Base-by-base conservation (phyloP, 2,888 invertebrate species). In the Beris chalybata region DNA sequence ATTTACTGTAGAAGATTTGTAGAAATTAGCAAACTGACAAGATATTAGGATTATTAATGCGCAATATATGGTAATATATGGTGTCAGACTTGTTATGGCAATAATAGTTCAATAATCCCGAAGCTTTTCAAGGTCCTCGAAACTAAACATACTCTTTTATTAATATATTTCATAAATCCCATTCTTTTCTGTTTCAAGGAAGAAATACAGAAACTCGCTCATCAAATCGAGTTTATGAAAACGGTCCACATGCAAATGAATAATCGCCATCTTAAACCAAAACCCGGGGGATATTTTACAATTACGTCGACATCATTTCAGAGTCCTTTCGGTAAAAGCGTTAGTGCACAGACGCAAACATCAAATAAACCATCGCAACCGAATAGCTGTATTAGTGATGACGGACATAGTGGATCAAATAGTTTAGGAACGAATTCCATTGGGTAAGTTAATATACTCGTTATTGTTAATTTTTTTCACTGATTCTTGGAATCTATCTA, bases 161-260 rank as follows among this genome's bases (percentile, higher is more conserved):
- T 22, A 22, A 22, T 22, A 22, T 22, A 22, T 22, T 22, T 22
- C 22, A 1, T 22, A 22, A 22, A 22, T 22, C 1, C 22, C 3
- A 22, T 22, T 22, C 22, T 22, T 3, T 9, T 38, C 38, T 38
- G 9, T 4, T 38, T 61, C n/a, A 48, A 93, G 92, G 94, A 95
- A 78, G 93, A 95, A 82, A 89, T 95, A 43, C 94, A 94, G 75
- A 94, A 93, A 78, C 82, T 95, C 71, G 94, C 94, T 0, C 92
- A 92, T 30, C 93, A 94, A 81, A 93, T 95, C 73, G 94, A 95
- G 79, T 92, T 92, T 81, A 93, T 94, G 92, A 93, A 93, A 83
- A 93, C 93, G 79, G 93, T 94, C 22, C 92, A 93, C 76, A 94
- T 95, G 94, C 92, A 93, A 81, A 89, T 92, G 84, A 92, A 94